Base-by-base conservation (phyloP, 1,140 invertebrate species). In the Tetragnatha versicolor region DNA sequence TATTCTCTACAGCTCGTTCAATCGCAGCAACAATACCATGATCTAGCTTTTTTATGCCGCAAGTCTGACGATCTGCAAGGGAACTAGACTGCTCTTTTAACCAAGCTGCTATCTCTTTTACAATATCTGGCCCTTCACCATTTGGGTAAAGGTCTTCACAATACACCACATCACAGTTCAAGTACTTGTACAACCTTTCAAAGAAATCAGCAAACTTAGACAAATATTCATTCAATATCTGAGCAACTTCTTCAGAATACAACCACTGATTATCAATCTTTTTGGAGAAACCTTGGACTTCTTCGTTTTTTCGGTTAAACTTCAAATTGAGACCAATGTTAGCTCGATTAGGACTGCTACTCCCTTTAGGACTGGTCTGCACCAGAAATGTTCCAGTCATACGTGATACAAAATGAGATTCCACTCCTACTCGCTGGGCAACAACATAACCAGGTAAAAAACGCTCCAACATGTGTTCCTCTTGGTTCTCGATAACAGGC, bases 271-370 rank as follows among this genome's bases (percentile, higher is more conserved):
- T 80, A 80, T 89, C 89, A 17, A 89, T 80, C 83, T 91, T 93
- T 63, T 88, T 91, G 0, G 95, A 95, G 84, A 92, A 97, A 10
- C 94, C 95, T 31, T 91, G 89, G 0, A 95, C 88, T 86, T 92
- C 90, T 84, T 89, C 86, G 81, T 90, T 91, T 42, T 85, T 91
- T 85, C 93, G 95, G 65, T 92, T 94, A 82, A 93, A 95, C 85
- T 98, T 98, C 1, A 99, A 87, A 85, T 96, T 94, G 12, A 98
- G 87, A 0, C 96, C 97, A 33, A 98, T 89, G 84, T 98, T 98
- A 27, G 91, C 84, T 84, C 91, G 92, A n/a, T 85, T 85, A 6
- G 84, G 82, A 79, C 51, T 79, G 33, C 17, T 77, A 63, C 66
- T 80, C 29, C 72, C 83, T 79, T 66, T 61, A 12, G 81, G 79